Conservation (phyloP, 2,888 invertebrate genomes). For the Girardia tigrina region DNA sequence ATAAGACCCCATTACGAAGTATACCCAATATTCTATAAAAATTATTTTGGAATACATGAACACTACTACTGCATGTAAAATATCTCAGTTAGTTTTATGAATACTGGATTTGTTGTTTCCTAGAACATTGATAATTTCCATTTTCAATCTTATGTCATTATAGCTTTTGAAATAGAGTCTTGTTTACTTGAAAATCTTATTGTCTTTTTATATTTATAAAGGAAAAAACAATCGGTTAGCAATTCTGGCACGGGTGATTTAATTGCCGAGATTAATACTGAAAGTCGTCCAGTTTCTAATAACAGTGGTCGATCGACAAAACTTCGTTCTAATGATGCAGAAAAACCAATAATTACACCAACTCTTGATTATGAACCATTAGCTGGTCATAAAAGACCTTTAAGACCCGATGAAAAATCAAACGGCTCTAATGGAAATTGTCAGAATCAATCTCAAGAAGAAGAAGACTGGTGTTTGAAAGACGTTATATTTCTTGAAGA, state of each 20-base stretch:
- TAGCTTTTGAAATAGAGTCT: too few relatives aligned
- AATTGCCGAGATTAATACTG: conserved; percentile 9
- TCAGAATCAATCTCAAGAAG: conserved; percentile 48
- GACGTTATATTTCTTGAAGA: conserved; percentile 96
- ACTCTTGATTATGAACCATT: neutral
- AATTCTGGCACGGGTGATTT: neutral
- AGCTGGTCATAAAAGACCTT: neutral
- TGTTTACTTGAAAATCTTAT: too few relatives aligned
- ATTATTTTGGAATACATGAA: too few relatives aligned
- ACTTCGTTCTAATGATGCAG: neutral
- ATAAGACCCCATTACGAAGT: too few relatives aligned
- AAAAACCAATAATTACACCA: neutral
- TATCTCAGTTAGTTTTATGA: too few relatives aligned
- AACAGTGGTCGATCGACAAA: neutral
- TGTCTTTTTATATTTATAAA: too few relatives aligned
- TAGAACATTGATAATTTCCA: too few relatives aligned
- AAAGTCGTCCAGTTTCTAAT: neutral
- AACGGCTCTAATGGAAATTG: neutral
- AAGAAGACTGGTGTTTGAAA: conserved; percentile 85
- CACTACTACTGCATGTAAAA: too few relatives aligned
- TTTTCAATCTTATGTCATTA: too few relatives aligned
- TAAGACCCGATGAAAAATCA: neutral
- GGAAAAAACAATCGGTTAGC: neutral
- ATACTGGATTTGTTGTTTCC: too few relatives aligned
- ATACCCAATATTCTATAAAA: too few relatives aligned